Evolutionary conservation across 2,797 vertebrate species (phyloP), one percentile per base, ranked within the genome.

Genomic region (Delichon dasypus): DNA sequence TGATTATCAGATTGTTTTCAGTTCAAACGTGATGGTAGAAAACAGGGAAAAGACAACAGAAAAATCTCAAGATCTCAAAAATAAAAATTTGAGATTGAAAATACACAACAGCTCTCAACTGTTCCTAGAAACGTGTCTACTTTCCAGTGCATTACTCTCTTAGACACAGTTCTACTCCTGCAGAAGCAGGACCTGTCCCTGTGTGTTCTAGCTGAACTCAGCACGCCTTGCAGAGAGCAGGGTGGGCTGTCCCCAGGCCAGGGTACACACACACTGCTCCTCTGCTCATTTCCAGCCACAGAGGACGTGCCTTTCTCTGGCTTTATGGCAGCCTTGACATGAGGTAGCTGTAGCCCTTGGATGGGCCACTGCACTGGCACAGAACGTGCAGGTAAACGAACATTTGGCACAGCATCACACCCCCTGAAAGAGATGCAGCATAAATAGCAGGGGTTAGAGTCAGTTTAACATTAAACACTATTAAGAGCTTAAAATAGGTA

Each of bases 141-240:
- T 77, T 70, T 53, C 36, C 27, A 60, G 21, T 2, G 11, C 17
- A 16, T n/a, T 13, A 2, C 26, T 67, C 32, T 62, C 51, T 45
- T 21, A 76, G 50, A 65, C 10, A 6, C 9, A 34, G 36, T 22
- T n/a, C 45, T 82, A 23, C 47, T 5, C 72, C 26, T 60, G 11
- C 34, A 86, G 48, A 32, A 88, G 32, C 4, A 3, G 36, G 34
- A 84, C 16, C 14, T 17, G 10, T 34, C 36, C 38, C 40, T 16
- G 25, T 3, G 2, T n/a, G 16, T 62, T 77, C 27, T 51, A 77
- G 55, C 44, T 30, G 8, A 13, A 16, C 42, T 14, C 50, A 78
- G 62, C 25, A n/a, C 2, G 2, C 51, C n/a, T n/a, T 34, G 27
- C 13, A 0, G 0, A 40, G 45, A 32, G 57, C 5, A 12, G 48